These are phyloP conservation scores for Listronotus bonariensis DNA, from an alignment of 1,140 invertebrate species.

Conservation along the genomic window DNA sequence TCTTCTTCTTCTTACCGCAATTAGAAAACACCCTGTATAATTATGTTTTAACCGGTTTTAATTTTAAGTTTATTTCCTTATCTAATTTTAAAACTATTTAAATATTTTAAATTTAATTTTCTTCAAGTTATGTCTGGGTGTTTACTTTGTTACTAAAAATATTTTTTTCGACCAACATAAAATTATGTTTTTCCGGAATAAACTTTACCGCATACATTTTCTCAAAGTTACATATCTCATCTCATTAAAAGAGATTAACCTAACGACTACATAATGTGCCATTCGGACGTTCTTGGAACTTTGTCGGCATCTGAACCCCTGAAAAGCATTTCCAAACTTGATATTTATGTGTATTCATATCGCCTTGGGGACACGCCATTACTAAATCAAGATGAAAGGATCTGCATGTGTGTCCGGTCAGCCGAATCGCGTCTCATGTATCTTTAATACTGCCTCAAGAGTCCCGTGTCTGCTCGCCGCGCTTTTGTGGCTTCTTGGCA, in stretches of 20 bases:
- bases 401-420: conserved; percentile 38
- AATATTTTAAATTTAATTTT: too few relatives aligned
- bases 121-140: too few relatives aligned
- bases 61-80: too few relatives aligned
- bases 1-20: too few relatives aligned
- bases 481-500: conserved; percentile 38
- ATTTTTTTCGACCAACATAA: background rate
- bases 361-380: conserved; percentile 35
- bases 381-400: conserved; percentile 39
- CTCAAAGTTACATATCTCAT: conserved; percentile 15
- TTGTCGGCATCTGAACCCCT: conserved; percentile 15
- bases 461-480: conserved; percentile 12
- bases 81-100: too few relatives aligned
- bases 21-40: too few relatives aligned
- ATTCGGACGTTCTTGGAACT: conserved; percentile 27
- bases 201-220: background rate
- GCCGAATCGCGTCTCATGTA: conserved; percentile 37
- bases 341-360: conserved; percentile 41
- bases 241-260: conserved; percentile 29
- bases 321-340: conserved; percentile 26
- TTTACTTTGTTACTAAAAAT: too few relatives aligned
- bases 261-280: conserved; percentile 28
- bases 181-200: background rate
- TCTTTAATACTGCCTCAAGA: conserved; percentile 34
- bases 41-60: too few relatives aligned